Conservation (phyloP, 1,140 invertebrate genomes). For the Macrobrachium rosenbergii region DNA sequence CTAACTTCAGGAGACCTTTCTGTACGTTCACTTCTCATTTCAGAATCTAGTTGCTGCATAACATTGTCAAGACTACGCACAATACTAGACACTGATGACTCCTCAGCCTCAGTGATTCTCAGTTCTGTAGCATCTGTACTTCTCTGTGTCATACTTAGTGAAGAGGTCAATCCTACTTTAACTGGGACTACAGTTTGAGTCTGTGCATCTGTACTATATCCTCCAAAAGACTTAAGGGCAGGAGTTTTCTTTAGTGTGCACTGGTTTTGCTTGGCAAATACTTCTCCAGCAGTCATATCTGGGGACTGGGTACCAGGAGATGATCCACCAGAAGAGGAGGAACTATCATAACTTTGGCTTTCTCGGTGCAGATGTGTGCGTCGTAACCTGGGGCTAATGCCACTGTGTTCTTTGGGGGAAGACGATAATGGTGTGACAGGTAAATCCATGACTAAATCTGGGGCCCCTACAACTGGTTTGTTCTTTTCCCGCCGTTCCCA, state of each 20-base stretch:
- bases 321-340: constrained; percentile 43
- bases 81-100: constrained; percentile 39
- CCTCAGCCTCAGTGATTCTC: constrained; percentile 50
- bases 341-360: constrained; percentile 70
- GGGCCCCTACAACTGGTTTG: constrained; percentile 71
- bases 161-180: constrained; percentile 43
- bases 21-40: constrained; percentile 35
- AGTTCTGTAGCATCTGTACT: constrained; percentile 39
- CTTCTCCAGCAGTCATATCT: constrained; percentile 80
- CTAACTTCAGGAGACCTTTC: constrained; percentile 42
- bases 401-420: constrained; percentile 71
- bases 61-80: constrained; percentile 45
- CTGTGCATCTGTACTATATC: constrained; percentile 67
- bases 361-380: constrained; percentile 67
- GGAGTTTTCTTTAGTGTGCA: constrained; percentile 83
- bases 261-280: constrained; percentile 84
- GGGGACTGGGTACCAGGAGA: constrained; percentile 70
- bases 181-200: constrained; percentile 67
- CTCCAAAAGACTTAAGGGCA: constrained; percentile 65
- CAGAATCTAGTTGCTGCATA: constrained; percentile 54
- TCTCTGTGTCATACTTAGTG: constrained; percentile 36
- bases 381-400: constrained; percentile 49
- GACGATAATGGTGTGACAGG: constrained; percentile 73
- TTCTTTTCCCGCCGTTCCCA: constrained; percentile 67
- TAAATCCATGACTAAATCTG: constrained; percentile 90